phyloP scores from a whole-genome alignment of 2,888 invertebrate genomes.

The Quadroppia sp. region DNA sequence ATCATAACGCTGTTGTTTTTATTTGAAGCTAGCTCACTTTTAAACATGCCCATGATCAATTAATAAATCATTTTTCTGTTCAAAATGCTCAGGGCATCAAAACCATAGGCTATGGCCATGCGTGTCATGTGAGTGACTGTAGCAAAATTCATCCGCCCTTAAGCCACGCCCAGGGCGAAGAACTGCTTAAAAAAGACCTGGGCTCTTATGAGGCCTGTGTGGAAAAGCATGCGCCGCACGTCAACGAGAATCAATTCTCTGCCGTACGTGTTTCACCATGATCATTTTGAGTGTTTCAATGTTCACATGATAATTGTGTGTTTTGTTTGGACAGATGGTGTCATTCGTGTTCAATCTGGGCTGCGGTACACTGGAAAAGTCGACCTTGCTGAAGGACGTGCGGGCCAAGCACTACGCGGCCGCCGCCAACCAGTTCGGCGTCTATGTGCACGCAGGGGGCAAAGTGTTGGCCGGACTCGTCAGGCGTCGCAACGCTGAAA shows the following conservation, averaged over 20 bases:
- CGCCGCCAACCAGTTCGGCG: neutral
- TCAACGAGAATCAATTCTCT: conserved; percentile 15
- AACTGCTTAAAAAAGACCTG: neutral
- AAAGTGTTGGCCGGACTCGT: neutral
- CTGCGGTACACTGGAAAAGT: neutral
- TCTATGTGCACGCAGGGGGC: neutral
- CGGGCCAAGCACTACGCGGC: neutral
- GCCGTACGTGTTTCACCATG: neutral
- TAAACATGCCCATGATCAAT: too few relatives aligned
- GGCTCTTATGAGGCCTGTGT: conserved; percentile 6
- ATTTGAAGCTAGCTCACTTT: too few relatives aligned
- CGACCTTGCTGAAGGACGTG: neutral
- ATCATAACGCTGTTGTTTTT: too few relatives aligned
- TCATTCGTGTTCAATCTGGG: conserved; percentile 1
- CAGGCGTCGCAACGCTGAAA: neutral
- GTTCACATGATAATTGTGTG: neutral
- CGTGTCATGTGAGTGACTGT: neutral
- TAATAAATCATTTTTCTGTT: neutral
- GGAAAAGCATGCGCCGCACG: neutral
- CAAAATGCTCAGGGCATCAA: conserved; percentile 20
- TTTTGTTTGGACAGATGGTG: neutral
- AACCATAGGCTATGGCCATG: conserved; percentile 23
- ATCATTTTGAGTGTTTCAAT: too few relatives aligned
- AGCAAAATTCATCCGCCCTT: neutral
- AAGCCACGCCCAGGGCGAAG: neutral